Conservation (phyloP, 2,797 vertebrate species). For the Chaenodraco wilsoni region DNA sequence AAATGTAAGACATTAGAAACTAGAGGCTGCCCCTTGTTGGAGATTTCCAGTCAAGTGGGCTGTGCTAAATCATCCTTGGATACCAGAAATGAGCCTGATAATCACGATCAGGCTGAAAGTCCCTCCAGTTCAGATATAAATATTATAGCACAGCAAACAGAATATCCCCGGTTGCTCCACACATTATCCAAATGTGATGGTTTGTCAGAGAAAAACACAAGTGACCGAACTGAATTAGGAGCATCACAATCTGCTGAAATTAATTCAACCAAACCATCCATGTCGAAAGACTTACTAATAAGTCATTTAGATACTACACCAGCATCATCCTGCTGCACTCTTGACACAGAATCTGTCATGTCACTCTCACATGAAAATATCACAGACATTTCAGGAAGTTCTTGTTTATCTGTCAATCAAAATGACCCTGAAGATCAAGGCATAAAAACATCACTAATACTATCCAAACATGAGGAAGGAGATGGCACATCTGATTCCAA, state of each 20-base stretch:
- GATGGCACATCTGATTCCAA: slow-evolving; percentile 12
- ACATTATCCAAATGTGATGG: neutral
- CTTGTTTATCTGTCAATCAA: slow-evolving; percentile 31
- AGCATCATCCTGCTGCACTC: slow-evolving; percentile 19
- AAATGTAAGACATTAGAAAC: slow-evolving; percentile 26
- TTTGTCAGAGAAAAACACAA: slow-evolving; percentile 23
- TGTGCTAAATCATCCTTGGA: slow-evolving; percentile 3
- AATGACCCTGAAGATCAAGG: slow-evolving; percentile 18
- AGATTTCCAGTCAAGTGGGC: slow-evolving; percentile 23
- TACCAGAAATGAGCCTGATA: neutral
- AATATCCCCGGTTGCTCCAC: neutral
- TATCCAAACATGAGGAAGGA: slow-evolving; percentile 1
- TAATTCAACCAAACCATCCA: slow-evolving; percentile 6
- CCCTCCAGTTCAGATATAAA: slow-evolving; percentile 13
- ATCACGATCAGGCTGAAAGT: neutral
- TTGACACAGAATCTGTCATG: slow-evolving; percentile 34
- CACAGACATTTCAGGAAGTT: slow-evolving; percentile 31
- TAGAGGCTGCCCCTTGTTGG: neutral
- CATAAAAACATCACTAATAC: slow-evolving; percentile 1
- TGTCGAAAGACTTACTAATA: slow-evolving; percentile 29
- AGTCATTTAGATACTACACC: slow-evolving; percentile 30
- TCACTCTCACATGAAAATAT: slow-evolving; percentile 41
- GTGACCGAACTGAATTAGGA: slow-evolving; percentile 8
- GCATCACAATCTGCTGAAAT: slow-evolving; percentile 18
- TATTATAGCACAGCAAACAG: slow-evolving; percentile 13